Conservation (phyloP, 1,140 invertebrate genomes). For the Heliconius nattereri region DNA sequence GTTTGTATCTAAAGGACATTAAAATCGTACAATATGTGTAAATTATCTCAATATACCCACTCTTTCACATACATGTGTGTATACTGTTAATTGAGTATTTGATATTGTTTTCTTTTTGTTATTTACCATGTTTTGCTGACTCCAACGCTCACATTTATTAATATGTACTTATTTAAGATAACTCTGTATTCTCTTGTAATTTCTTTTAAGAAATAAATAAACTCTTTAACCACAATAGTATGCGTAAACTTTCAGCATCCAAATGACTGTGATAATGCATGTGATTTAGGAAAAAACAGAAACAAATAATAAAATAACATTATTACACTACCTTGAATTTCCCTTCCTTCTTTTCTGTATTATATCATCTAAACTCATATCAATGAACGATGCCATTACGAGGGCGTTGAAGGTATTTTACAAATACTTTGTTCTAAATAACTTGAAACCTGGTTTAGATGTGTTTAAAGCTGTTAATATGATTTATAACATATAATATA, state of each 20-base stretch:
- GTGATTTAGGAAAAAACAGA: background rate
- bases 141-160: too few relatives aligned
- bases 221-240: background rate
- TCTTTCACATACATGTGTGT: too few relatives aligned
- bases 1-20: conserved; percentile 42
- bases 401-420: background rate
- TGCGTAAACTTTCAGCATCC: background rate
- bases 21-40: background rate
- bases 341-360: conserved; percentile 68
- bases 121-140: too few relatives aligned
- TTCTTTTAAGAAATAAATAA: too few relatives aligned
- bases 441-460: background rate
- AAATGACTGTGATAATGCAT: background rate
- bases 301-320: background rate
- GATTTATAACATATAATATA: background rate
- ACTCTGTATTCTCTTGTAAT: too few relatives aligned
- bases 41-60: too few relatives aligned
- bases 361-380: conserved; percentile 77
- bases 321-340: conserved; percentile 47
- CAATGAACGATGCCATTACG: conserved; percentile 63
- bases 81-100: too few relatives aligned
- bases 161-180: too few relatives aligned
- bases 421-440: background rate
- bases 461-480: background rate
- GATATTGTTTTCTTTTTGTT: too few relatives aligned